Conservation (phyloP, 1,140 invertebrate species). For the Achatina immaculata region DNA sequence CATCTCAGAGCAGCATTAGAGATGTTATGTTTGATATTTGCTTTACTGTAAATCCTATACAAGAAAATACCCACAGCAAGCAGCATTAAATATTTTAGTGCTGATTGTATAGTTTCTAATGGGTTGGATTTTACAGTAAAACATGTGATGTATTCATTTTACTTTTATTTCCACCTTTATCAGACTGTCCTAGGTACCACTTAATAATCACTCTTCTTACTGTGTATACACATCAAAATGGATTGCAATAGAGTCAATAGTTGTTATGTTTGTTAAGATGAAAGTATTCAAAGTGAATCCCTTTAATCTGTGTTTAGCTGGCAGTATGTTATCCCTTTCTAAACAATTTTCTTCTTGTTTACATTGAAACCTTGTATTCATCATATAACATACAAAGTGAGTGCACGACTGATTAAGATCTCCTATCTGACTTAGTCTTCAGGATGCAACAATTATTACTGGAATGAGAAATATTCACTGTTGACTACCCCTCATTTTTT, state of each 20-base stretch:
- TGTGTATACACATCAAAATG: background rate
- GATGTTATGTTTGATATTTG: conserved; percentile 6
- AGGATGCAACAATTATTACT: too few relatives aligned
- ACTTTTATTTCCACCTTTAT: background rate
- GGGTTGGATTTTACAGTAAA: background rate
- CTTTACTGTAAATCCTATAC: background rate
- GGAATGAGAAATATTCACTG: too few relatives aligned
- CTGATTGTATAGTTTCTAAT: background rate
- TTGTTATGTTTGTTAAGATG: background rate
- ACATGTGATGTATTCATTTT: background rate
- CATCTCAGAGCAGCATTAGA: conserved; percentile 11
- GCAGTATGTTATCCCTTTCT: too few relatives aligned
- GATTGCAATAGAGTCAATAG: background rate
- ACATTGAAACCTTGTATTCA: too few relatives aligned
- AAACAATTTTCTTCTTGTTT: too few relatives aligned
- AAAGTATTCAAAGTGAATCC: background rate
- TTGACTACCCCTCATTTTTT: too few relatives aligned
- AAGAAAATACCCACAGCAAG: background rate
- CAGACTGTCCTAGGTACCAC: background rate
- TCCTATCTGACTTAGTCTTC: too few relatives aligned
- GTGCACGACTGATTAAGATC: too few relatives aligned
- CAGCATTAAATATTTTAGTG: background rate
- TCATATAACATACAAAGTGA: too few relatives aligned
- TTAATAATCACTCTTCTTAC: background rate
- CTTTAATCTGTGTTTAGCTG: too few relatives aligned